phyloP scores from a whole-genome alignment of 2,888 invertebrate species.

The Dicycla oo region DNA sequence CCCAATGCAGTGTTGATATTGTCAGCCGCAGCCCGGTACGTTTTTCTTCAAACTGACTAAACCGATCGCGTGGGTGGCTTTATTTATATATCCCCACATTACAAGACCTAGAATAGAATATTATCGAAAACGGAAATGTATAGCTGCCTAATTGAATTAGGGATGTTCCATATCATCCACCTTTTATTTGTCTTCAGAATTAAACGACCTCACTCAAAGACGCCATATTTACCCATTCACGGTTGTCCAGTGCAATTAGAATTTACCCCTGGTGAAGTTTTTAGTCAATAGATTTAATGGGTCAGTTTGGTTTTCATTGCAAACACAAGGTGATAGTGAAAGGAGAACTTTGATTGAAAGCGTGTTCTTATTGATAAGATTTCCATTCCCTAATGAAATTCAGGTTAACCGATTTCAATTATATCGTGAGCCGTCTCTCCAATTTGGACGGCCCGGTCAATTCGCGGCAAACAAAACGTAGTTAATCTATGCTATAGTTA shows the following conservation, averaged over 20 bases:
- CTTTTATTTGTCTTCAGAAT: conserved; percentile 35
- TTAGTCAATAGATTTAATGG: not conserved
- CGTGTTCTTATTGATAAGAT: not conserved
- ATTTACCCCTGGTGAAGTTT: not conserved
- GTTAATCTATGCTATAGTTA: no score
- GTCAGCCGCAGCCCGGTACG: no score
- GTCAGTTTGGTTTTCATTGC: not conserved
- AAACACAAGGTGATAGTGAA: not conserved
- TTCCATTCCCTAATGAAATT: not conserved
- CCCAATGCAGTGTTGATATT: no score
- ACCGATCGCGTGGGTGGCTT: no score
- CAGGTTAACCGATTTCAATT: not conserved
- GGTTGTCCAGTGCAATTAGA: not conserved
- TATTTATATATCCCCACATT: no score
- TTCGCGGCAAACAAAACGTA: no score
- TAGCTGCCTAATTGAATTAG: conserved; percentile 19
- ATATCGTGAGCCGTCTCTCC: not conserved
- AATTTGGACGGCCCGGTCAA: no score
- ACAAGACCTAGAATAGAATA: no score
- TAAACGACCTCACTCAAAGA: conserved; percentile 2
- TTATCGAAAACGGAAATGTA: no score
- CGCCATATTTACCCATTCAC: conserved; percentile 1
- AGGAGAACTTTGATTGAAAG: not conserved
- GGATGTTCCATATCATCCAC: conserved; percentile 5
- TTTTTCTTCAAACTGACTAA: no score